Evolutionary conservation across 2,113 vertebrate species (phyloP), one percentile per base, ranked within the genome.

Genomic region (Cavia aperea): DNA sequence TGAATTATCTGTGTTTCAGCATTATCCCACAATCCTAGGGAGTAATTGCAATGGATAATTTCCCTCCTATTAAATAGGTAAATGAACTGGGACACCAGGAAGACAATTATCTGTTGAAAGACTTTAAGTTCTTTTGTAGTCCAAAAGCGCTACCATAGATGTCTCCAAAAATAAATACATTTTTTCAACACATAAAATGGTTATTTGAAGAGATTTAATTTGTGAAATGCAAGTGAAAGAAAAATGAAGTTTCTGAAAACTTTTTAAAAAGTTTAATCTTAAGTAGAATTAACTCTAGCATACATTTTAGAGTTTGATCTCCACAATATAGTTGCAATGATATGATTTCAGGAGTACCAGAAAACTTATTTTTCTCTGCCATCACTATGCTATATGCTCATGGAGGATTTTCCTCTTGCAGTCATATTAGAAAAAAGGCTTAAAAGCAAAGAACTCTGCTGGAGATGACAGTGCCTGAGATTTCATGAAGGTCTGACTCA

Each of bases 361-460:
- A 51, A 88, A 86, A 87, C 33, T 36, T 49, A 1, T 8, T 75
- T 86, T 19, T 90, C 3, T 93, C 19, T n/a, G n/a, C 86, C 83
- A 33, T 56, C 62, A 51, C 36, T 51, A 14, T 51, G 18, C 6
- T 1, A 0, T 81, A 46, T 83, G 73, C 49, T 91, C 36, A 77
- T 31, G 51, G 51, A 89, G 10, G 63, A 91, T 82, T 84, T 88
- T 85, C 83, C 24, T 82, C 24, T 87, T 63, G 84, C 49, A 46
- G 72, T 93, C 9, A 51, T 21, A 21, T 72, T 70, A 82, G 49
- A 79, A 14, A 89, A 95, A 94, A 68, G 36, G 6, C 21, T 83
- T 83, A 86, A 94, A 93, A 79, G 91, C 54, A 66, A 68, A 94
- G 66, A 49, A 4, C 9, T 82, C 43, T 81, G 81, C 58, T 75